A percentile compares a stretch with the other conserved stretches of the same genome.
Conservation (phyloP, 2,888 invertebrate species). For the Ochropleura plecta region DNA sequence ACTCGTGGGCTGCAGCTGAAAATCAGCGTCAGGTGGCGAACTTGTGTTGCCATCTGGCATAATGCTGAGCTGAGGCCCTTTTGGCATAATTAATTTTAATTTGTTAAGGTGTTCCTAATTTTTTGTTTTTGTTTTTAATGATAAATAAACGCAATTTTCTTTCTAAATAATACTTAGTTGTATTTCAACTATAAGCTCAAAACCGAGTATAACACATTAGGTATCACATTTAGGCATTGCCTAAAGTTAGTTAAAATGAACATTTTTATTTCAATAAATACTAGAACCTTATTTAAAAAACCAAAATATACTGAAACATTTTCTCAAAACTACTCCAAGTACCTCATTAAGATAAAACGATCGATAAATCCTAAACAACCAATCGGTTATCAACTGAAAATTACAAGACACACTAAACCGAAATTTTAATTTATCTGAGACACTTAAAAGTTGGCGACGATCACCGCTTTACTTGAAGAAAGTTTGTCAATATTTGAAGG, state of each 20-base stretch:
- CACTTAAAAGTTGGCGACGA: constrained; percentile 74
- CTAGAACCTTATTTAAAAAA: background rate
- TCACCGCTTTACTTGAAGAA: constrained; percentile 63
- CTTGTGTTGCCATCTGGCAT: no score
- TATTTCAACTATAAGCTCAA: no score
- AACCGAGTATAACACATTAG: background rate
- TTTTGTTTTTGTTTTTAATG: no score
- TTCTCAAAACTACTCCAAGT: constrained; percentile 7
- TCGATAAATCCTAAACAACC: constrained; percentile 39
- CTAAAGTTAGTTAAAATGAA: background rate
- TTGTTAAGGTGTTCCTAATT: no score
- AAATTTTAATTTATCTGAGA: constrained; percentile 77
- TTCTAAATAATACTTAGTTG: no score
- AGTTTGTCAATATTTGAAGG: constrained; percentile 82
- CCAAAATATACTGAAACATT: background rate
- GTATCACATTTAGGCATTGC: background rate
- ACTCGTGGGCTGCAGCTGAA: no score
- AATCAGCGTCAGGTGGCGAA: no score
- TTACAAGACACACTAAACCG: constrained; percentile 68
- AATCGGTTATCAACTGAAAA: constrained; percentile 59
- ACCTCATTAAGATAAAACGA: constrained; percentile 24
- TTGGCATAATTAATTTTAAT: no score
- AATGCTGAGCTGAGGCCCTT: no score
- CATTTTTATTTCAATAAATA: no score
- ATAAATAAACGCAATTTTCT: no score